Base-by-base conservation (phyloP, 2,888 invertebrate genomes). In the Smittia sp. region DNA sequence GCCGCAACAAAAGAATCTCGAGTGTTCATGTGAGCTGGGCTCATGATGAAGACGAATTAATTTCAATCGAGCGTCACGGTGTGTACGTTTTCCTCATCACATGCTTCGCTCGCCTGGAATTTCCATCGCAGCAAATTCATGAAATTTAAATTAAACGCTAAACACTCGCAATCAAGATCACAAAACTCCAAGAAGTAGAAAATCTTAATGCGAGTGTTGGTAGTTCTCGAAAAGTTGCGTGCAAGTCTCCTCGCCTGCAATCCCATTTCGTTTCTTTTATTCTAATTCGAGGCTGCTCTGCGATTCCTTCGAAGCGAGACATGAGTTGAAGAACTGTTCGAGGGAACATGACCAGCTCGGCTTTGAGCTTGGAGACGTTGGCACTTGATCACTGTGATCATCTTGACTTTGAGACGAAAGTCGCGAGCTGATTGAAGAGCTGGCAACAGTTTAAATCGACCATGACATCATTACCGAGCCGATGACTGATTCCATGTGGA, bases 71-170 rank as follows among this genome's bases (percentile, higher is more conserved):
- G 58, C 25, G 63, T 63, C 25, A 63, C 27, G 27, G 63, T 63
- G 15, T 27, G 27, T 63, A 27, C n/a, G 25, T 27, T 63, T 63
- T 27, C 63, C 15, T 58, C 24, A 63, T 24, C 63, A 63, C 20
- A 13, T 13, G 18, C 58, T 58, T 58, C 22, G 18, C 46, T n/a
- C 11, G 18, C 20, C 22, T 3, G 22, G 63, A 63, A 11, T 22
- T n/a, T 63, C 15, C 27, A 25, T 20, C 58, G 58, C 24, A 24
- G 11, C 7, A 6, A 63, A 63, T 6, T 6, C 63, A 63, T 63
- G 63, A 27, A 63, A 63, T 63, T 63, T 4, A 24, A 63, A 63
- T 63, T 63, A 63, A 63, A 63, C 63, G 63, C 63, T 63, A 25
- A 25, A 63, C 63, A 63, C 25, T 63, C n/a, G 9, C 22, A 63